Base-by-base conservation (phyloP, 2,113 vertebrate genomes). In the Lethenteron reissneri region DNA sequence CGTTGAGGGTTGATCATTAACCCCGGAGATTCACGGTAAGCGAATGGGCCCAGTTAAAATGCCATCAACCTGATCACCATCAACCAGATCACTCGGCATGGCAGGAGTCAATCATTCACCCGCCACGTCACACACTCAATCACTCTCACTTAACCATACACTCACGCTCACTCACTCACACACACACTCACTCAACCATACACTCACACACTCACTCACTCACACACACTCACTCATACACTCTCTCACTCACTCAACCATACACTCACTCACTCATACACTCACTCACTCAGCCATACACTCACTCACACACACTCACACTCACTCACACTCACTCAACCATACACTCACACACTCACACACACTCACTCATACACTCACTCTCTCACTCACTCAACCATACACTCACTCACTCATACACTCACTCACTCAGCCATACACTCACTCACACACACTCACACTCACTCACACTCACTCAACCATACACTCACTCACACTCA, bases 321-420 rank as follows among this genome's bases (percentile, higher is more conserved):
- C 17, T 19, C 17, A 19, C 17, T 19, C 17, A 19, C 17, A 2
- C 17, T 19, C 17, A 19, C 17, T 2, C 17, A 19, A 19, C n/a
- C n/a, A n/a, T n/a, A n/a, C n/a, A n/a, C n/a, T n/a, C n/a, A n/a
- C n/a, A n/a, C n/a, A n/a, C n/a, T n/a, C n/a, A n/a, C n/a, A n/a
- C n/a, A n/a, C n/a, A n/a, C 69, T 19, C 70, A 70, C 70, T 70
- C 70, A n/a, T 56, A n/a, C 70, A 21, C 21, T 21, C 21, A 21
- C 21, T 21, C 21, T 3, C 21, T 21, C 21, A n/a, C 70, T 15
- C 21, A 21, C 21, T 21, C 21, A 21, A 3, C 21, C 70, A 14
- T 57, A 9, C 70, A 41, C 69, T 21, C 19, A 2, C 19, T 14
- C 70, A 70, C 70, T 9, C 70, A n/a, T n/a, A 10, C 70, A 1